Base-by-base conservation (phyloP, 2,888 invertebrate genomes). In the Brenthis ino region DNA sequence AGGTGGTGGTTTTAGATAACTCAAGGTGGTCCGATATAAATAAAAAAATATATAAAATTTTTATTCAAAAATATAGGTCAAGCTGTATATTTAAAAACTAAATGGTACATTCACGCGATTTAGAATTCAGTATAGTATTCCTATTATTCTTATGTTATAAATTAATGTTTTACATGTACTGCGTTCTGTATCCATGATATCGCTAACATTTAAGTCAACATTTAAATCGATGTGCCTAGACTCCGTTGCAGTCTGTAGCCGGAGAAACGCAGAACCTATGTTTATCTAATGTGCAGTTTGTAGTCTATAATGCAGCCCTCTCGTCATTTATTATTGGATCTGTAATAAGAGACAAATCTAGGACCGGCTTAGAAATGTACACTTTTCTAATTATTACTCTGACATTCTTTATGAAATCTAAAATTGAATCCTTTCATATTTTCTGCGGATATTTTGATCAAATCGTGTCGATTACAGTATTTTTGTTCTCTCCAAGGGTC, bases 251-350 rank as follows among this genome's bases (percentile, higher is more conserved):
- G 54, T 54, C 28, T 33, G 20, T 54, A 47, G 33, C 54, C 33
- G 48, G 16, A 20, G 24, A 56, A 67, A 63, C 55, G 28, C 64
- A 33, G 33, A 48, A 67, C 33, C 64, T 67, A 64, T 63, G 51
- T 69, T 65, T 60, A 60, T 69, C 65, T 65, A 69, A 69, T 69
- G 56, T 53, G 65, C 65, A 65, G 65, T 56, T 69, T 28, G 37
- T 24, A 24, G 43, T 50, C 61, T 57, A 56, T 65, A 69, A 69
- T 65, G 65, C 14, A 51, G 50, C 54, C 24, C 48, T 37, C 58
- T 24, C 55, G 56, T 57, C 60, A 50, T 50, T 65, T 57, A 65
- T 69, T 69, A 69, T 65, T 67, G 50, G 48, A 51, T 14, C 43
- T 55, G 43, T 61, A 37, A 63, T 67, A 51, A 67, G 33, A 48